Percentiles rank a stretch among this genome's conserved stretches.
Conservation (phyloP, 2,888 invertebrate species). For the Orchesellides sinensis region DNA sequence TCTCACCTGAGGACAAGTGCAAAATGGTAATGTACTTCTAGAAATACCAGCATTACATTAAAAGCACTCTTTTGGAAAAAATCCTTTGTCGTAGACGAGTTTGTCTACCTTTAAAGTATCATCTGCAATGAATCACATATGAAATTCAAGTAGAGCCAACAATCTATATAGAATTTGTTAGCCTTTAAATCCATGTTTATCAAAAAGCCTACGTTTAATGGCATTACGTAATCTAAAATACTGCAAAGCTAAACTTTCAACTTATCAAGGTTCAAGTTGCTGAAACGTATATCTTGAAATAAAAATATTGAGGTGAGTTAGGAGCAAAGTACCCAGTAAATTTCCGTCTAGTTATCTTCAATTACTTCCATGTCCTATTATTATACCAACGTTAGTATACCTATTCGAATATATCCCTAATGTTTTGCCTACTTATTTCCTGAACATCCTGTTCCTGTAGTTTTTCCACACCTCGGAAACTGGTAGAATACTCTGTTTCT, state of each 20-base stretch:
- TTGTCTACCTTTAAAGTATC: too few species aligned
- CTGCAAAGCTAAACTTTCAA: neutral
- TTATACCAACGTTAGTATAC: neutral
- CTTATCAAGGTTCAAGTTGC: neutral
- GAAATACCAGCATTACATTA: too few species aligned
- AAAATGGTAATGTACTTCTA: neutral
- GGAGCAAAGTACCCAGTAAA: neutral
- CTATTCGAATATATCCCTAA: neutral
- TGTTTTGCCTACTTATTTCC: conserved; percentile 9
- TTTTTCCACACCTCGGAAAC: neutral
- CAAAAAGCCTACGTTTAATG: too few species aligned
- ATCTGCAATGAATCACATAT: too few species aligned
- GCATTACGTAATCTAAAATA: neutral
- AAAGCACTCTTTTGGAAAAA: too few species aligned
- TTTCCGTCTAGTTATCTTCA: neutral
- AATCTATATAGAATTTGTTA: too few species aligned
- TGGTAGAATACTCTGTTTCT: neutral
- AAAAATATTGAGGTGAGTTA: neutral
- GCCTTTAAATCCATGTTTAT: too few species aligned
- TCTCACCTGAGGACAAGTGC: conserved; percentile 5
- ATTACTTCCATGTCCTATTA: neutral
- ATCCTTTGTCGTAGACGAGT: too few species aligned
- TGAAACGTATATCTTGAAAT: neutral
- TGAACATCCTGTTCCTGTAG: conserved; percentile 5
- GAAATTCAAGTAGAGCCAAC: too few species aligned